Percentiles rank a stretch among this genome's conserved stretches.
Evolutionary conservation across 1,140 invertebrate genomes (phyloP).

Genomic region (Drosophila virilis): DNA sequence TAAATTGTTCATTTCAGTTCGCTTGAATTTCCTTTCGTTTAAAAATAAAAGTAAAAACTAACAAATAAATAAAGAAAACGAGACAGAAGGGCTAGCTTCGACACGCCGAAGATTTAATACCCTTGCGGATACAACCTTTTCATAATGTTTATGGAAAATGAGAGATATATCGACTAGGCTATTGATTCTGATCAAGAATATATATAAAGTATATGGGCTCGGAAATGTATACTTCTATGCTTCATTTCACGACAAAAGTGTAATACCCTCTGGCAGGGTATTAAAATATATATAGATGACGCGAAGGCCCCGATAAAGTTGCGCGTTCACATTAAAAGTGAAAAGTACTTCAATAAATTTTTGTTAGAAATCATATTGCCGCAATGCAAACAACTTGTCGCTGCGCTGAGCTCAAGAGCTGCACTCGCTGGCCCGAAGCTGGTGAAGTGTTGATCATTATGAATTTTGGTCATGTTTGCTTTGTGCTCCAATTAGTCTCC

Average conservation of each 20-base stretch:
- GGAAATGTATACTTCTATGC: no score
- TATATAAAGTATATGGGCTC: no score
- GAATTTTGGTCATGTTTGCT: constrained; percentile 24
- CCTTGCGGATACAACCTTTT: no score
- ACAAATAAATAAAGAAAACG: no score
- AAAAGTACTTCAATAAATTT: constrained; percentile 82
- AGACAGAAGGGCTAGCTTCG: no score
- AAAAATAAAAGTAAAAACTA: constrained; percentile 61
- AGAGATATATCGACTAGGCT: no score
- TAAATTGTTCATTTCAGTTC: constrained; percentile 37
- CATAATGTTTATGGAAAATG: no score
- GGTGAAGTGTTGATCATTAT: constrained; percentile 48
- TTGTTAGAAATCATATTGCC: constrained; percentile 75
- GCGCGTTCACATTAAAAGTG: constrained; percentile 74
- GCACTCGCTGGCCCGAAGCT: constrained; percentile 28
- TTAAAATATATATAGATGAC: constrained; percentile 49
- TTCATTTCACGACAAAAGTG: no score
- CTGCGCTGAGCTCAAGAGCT: constrained; percentile 39
- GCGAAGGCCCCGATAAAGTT: constrained; percentile 47
- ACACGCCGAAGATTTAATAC: no score
- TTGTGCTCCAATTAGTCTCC: constrained; percentile 39
- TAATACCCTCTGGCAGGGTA: no score
- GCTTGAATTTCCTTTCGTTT: constrained; percentile 32
- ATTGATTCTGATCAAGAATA: no score
- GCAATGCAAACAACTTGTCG: constrained; percentile 65